Base-by-base conservation (phyloP, 1,140 invertebrate species). In the Venturia canescens region DNA sequence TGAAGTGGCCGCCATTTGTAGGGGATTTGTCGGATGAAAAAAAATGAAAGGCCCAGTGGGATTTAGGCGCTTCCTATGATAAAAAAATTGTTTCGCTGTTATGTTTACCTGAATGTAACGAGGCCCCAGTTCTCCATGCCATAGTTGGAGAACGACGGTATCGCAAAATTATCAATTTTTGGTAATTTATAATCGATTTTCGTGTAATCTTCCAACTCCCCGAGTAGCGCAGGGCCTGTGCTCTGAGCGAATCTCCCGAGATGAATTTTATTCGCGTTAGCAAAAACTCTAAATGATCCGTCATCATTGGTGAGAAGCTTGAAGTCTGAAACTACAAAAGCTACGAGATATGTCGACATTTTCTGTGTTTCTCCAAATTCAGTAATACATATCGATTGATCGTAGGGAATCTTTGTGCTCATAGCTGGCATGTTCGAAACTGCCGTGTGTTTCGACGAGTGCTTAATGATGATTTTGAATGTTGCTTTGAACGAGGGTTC, bases 71-170 rank as follows among this genome's bases (percentile, higher is more conserved):
- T n/a, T n/a, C n/a, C n/a, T n/a, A n/a, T n/a, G n/a, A n/a, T n/a
- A n/a, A n/a, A n/a, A n/a, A n/a, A n/a, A n/a, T n/a, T n/a, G n/a
- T n/a, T n/a, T n/a, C n/a, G n/a, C n/a, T n/a, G n/a, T n/a, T n/a
- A 38, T 88, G 85, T 87, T 93, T 91, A 93, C 92, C 93, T 91
- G 81, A 94, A 95, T 3, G 93, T 94, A 2, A 95, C 92, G 0
- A 95, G 86, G 11, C 94, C 94, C 94, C 96, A 97, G 90, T 97
- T 97, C 88, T 97, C 96, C 96, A 97, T 97, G 27, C 96, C 97
- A 38, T 95, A 96, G 0, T 96, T 94, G 0, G 93, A 92, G 90
- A 98, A 98, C 82, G 96, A 94, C 2, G 96, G 95, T 66, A 96
- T 93, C 13, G 95, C 94, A 34, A 96, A 92, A 86, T 96, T 93